phyloP scores from a whole-genome alignment of 2,888 invertebrate genomes.

The Chrysolina haemoptera region DNA sequence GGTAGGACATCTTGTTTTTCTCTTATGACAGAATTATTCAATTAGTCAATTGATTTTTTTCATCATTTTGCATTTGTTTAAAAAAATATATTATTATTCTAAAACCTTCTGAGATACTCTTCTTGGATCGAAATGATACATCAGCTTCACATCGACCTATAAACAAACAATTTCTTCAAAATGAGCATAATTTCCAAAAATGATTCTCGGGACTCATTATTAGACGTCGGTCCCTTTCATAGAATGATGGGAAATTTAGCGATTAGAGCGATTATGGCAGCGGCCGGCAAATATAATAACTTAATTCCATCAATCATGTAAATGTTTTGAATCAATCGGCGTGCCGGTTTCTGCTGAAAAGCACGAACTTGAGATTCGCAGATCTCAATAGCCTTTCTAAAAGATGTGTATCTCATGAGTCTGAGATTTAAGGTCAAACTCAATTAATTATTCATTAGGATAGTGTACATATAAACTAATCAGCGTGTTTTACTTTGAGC shows the following conservation, averaged over 20 bases:
- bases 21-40: too few relatives aligned
- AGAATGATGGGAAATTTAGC: constrained; percentile 20
- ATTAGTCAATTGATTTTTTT: too few relatives aligned
- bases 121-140: not conserved
- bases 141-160: not conserved
- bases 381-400: not conserved
- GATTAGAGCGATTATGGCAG: not conserved
- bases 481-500: not conserved
- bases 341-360: constrained; percentile 5
- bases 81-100: not conserved
- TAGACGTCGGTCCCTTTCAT: not conserved
- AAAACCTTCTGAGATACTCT: not conserved
- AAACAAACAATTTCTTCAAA: not conserved
- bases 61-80: too few relatives aligned
- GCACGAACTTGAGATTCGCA: constrained; percentile 19
- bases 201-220: not conserved
- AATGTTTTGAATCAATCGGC: constrained; percentile 6
- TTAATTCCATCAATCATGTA: constrained; percentile 25
- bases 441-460: not conserved
- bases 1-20: too few relatives aligned
- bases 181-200: constrained; percentile 8
- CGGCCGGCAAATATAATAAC: constrained; percentile 18
- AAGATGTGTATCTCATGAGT: constrained; percentile 2
- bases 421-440: not conserved
- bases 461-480: not conserved